Evolutionary conservation across 2,888 invertebrate genomes (phyloP), one percentile per base, ranked within the genome.

Genomic region (Eupeodes latifasciatus): DNA sequence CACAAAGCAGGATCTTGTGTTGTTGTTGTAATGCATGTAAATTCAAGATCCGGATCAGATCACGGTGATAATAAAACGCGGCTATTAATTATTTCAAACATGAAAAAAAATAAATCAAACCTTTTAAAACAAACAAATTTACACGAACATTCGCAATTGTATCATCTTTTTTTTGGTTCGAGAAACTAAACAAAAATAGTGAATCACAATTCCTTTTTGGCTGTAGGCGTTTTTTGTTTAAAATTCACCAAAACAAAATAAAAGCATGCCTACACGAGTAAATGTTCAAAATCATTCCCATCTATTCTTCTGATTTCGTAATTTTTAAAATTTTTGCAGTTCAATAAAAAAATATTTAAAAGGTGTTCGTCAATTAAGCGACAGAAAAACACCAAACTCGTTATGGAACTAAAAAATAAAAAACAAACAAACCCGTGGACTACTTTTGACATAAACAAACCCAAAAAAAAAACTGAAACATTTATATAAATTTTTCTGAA

Each of bases 141-240:
- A 51, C n/a, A 40, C 40, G 4, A 40, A 66, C 14, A 49, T 49
- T 34, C n/a, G 53, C 14, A 67, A 62, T 16, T 19, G 14, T 59
- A 36, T 4, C 14, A 34, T 59, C 51, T 7, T 67, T 34, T 9
- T 27, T 12, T 51, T 16, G 49, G 11, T 67, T 67, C 34, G 6
- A 36, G 44, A 19, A 61, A 51, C 14, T 55, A 55, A 19, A 19
- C 19, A 62, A 27, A n/a, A 49, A 66, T 7, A 16, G 16, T 67
- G 67, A 67, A 67, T 67, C 67, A 67, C 67, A 67, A 67, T 67
- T 67, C 11, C 4, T 16, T n/a, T 49, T 36, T 40, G 40, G 9
- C 10, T n/a, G 12, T 47, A n/a, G 67, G 34, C n/a, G 66, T 40
- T 14, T 1, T 57, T 59, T 59, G 34, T 40, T 40, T 14, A 14